A percentile compares a stretch with the other conserved stretches of the same genome.
Evolutionary conservation across 2,797 vertebrate genomes (phyloP).

Genomic region (Tangara arthus): DNA sequence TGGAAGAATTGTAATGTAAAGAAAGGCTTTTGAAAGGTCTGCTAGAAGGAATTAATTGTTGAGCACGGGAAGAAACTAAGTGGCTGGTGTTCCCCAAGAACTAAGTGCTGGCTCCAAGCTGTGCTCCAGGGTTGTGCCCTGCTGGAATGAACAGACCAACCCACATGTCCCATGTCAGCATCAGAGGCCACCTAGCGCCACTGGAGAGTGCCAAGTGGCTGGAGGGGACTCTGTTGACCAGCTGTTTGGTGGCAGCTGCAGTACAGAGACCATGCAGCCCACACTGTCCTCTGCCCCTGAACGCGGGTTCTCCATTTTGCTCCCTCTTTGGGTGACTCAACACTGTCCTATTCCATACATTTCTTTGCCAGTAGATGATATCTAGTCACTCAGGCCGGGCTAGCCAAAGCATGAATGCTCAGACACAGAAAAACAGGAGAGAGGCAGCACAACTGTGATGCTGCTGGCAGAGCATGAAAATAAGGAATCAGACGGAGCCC

Average conservation of each 20-base stretch:
- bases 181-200: neutral
- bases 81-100: neutral
- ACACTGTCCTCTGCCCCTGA: neutral
- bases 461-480: neutral
- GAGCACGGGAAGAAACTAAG: neutral
- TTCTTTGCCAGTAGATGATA: neutral
- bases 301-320: rapidly evolving
- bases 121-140: neutral
- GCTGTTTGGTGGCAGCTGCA: neutral
- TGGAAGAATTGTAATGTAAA: constrained; percentile 53
- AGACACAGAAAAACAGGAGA: neutral
- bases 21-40: constrained; percentile 50
- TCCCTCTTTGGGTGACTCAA: neutral
- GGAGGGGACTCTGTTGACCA: neutral
- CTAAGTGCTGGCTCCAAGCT: neutral
- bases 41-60: constrained; percentile 46
- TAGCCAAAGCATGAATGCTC: neutral
- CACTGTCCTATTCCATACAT: neutral
- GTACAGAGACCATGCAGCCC: neutral
- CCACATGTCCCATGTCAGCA: neutral
- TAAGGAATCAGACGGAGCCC: neutral
- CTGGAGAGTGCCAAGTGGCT: neutral
- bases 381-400: neutral
- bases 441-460: neutral
- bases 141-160: neutral